Base-by-base conservation (phyloP, 2,888 invertebrate species). In the Macrophya annulata region DNA sequence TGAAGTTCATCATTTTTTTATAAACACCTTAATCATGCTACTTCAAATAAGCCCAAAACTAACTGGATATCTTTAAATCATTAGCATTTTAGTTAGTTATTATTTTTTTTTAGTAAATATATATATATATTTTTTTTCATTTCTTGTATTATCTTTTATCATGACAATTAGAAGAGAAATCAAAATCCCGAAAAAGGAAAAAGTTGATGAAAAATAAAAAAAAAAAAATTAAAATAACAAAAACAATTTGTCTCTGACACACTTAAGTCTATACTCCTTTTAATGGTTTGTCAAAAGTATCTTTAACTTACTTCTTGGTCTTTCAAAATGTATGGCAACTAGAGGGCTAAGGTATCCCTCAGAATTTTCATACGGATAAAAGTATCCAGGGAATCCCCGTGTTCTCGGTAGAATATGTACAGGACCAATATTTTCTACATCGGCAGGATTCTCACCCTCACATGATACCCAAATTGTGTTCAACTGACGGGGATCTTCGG, bases 391-490 rank as follows among this genome's bases (percentile, higher is more conserved):
- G 92, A 98, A 98, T 84, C 98, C 98, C 89, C 96, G 95, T 89
- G 31, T 31, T 31, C 96, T 95, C 0, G 98, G 98, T 88, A 96
- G 94, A 94, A 98, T 98, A 86, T 96, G 94, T 87, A 99, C 95
- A 2, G 96, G 96, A 0, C 99, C 99, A 87, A 99, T 96, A 93
- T 98, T 98, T 94, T 99, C 99, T 86, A 96, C 95, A 94, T 99
- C 99, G 0, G 97, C 97, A 0, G 98, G 97, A 93, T 97, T 98
- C 95, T 99, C 99, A 76, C 99, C 99, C 90, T 97, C 96, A 93
- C 99, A 99, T 8, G 98, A 97, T 17, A 99, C 96, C 97, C 98
- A 99, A 88, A 99, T 96, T 90, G 97, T 97, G 91, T 97, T 96
- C 87, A 97, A 93, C 96, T 97, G 91, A 37, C 94, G 93, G 85